Evolutionary conservation across 2,888 invertebrate genomes (phyloP).

Genomic region (Parelbella ahira): DNA sequence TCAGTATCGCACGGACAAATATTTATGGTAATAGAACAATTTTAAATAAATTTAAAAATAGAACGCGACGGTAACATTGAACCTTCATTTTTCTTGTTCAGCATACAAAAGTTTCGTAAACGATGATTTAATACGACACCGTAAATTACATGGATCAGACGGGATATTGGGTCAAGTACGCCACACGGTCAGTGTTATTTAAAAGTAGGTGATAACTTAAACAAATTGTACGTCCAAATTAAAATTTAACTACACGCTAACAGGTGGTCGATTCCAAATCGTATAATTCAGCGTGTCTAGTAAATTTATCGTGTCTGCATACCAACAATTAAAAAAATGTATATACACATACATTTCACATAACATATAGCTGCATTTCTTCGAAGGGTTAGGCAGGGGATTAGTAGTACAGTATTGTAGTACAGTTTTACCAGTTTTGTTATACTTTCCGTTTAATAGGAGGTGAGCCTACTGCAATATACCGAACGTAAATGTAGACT

Average conservation of each 20-base stretch:
- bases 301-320: constrained; percentile 5
- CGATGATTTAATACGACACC: constrained; percentile 22
- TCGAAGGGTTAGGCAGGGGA: no score
- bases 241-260: constrained; percentile 18
- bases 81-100: constrained; percentile 29
- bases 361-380: no score
- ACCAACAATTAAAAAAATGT: no score
- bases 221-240: constrained; percentile 21
- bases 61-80: constrained; percentile 25
- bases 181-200: constrained; percentile 19
- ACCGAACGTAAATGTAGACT: no score
- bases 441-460: no score
- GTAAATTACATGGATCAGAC: constrained; percentile 24
- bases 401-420: no score
- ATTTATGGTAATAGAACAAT: constrained; percentile 18
- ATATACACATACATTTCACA: no score
- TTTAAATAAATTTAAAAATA: constrained; percentile 19
- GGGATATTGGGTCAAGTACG: constrained; percentile 24
- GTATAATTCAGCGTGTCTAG: constrained; percentile 11
- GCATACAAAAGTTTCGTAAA: constrained; percentile 31
- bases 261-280: constrained; percentile 15
- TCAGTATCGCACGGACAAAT: neutral
- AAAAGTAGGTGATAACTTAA: constrained; percentile 21
- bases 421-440: no score
- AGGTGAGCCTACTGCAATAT: no score